A percentile compares a stretch with the other conserved stretches of the same genome.
Evolutionary conservation across 2,113 vertebrate genomes (phyloP).

Genomic region (Aegypius monachus): DNA sequence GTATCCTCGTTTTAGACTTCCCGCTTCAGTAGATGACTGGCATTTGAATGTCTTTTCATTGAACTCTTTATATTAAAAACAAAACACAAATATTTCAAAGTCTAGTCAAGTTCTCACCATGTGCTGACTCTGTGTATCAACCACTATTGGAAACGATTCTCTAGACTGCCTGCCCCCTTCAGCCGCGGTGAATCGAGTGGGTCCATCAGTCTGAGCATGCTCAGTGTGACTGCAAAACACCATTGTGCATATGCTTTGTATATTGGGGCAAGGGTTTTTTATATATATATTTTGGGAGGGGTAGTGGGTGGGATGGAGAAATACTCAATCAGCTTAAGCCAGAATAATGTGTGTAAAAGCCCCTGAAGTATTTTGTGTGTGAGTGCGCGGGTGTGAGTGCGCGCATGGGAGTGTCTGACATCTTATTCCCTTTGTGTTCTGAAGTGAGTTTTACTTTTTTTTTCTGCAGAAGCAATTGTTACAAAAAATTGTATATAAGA

Average conservation of each 20-base stretch:
- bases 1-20: background rate
- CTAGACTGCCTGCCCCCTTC: conserved; percentile 59
- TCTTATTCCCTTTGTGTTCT: conserved; percentile 65
- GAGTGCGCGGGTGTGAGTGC: conserved; percentile 56
- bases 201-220: conserved; percentile 66
- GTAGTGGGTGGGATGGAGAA: conserved; percentile 58
- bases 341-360: conserved; percentile 69
- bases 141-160: conserved; percentile 41
- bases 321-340: conserved; percentile 67
- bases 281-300: conserved; percentile 59
- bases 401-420: conserved; percentile 54
- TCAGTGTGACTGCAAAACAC: conserved; percentile 63
- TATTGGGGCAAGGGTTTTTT: conserved; percentile 75
- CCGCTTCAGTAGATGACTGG: background rate
- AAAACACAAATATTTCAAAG: background rate
- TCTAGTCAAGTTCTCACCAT: conserved; percentile 41
- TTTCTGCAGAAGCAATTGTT: conserved; percentile 71
- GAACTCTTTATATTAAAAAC: background rate
- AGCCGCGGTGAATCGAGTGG: conserved; percentile 24
- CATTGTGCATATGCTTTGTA: conserved; percentile 74
- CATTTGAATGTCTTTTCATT: background rate
- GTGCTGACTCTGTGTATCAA: conserved; percentile 64
- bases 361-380: conserved; percentile 61
- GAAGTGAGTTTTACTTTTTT: conserved; percentile 45
- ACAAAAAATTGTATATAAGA: conserved; percentile 77